A percentile compares a stretch with the other conserved stretches of the same genome.
Conservation (phyloP, 2,888 invertebrate species). For the Limnephilus auricula region DNA sequence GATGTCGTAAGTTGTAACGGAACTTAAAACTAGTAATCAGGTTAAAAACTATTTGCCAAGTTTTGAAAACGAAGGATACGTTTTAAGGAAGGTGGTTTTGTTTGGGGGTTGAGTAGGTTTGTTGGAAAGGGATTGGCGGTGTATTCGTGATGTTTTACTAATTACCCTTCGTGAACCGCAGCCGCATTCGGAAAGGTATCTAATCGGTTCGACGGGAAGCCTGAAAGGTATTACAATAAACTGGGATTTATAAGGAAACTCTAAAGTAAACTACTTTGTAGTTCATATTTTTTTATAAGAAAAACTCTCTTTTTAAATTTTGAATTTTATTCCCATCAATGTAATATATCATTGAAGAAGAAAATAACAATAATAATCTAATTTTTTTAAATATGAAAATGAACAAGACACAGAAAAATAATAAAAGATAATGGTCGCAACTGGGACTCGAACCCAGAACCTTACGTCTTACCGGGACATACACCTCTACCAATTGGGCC, state of each 20-base stretch:
- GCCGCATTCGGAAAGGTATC: neutral
- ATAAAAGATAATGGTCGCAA: too few relatives aligned
- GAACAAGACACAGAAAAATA: too few relatives aligned
- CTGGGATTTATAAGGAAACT: neutral
- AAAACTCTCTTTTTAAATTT: too few relatives aligned
- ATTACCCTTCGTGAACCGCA: slow-evolving; percentile 8
- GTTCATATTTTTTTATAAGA: too few relatives aligned
- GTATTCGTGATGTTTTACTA: slow-evolving; percentile 30
- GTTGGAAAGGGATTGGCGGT: neutral
- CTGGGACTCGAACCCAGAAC: too few relatives aligned
- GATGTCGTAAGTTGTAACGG: slow-evolving; percentile 64
- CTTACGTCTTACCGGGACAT: too few relatives aligned
- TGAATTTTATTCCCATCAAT: too few relatives aligned
- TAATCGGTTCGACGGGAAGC: neutral
- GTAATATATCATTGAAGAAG: too few relatives aligned
- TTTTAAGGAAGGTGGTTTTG: neutral
- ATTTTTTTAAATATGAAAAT: too few relatives aligned
- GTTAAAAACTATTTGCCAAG: slow-evolving; percentile 64
- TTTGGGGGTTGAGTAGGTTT: neutral
- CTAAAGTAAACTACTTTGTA: neutral
- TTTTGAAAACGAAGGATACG: slow-evolving; percentile 58
- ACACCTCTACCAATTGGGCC: too few relatives aligned
- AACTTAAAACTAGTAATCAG: slow-evolving; percentile 60
- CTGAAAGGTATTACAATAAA: neutral
- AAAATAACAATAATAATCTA: too few relatives aligned